A percentile compares a stretch with the other conserved stretches of the same genome.
phyloP scores from a whole-genome alignment of 2,888 invertebrate species.

The Orthonevra nobilis region DNA sequence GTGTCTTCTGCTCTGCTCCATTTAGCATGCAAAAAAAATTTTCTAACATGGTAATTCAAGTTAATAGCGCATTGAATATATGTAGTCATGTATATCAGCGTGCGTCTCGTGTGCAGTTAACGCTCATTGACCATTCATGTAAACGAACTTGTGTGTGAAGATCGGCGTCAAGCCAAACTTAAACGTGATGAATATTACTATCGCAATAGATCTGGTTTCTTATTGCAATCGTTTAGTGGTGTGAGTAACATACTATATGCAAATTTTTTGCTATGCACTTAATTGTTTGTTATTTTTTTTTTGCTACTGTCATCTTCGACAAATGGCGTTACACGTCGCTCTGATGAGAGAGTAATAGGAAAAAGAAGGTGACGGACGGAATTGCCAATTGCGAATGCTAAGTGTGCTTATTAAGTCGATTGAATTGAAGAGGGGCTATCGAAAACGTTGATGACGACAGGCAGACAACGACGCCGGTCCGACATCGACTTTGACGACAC shows the following conservation, averaged over 20 bases:
- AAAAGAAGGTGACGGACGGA: slow-evolving; percentile 57
- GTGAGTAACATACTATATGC: slow-evolving; percentile 19
- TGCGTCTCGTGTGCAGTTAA: slow-evolving; percentile 59
- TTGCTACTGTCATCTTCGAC: slow-evolving; percentile 58
- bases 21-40: slow-evolving; percentile 51
- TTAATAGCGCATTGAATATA: slow-evolving; percentile 49
- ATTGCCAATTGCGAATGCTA: slow-evolving; percentile 59
- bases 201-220: slow-evolving; percentile 33
- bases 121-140: slow-evolving; percentile 64
- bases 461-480: slow-evolving; percentile 47
- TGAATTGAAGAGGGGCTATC: slow-evolving; percentile 49
- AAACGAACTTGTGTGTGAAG: slow-evolving; percentile 52
- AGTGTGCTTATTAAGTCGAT: slow-evolving; percentile 54
- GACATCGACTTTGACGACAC: slow-evolving; percentile 19
- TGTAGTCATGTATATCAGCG: slow-evolving; percentile 21
- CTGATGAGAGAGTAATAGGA: slow-evolving; percentile 48
- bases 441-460: slow-evolving; percentile 58
- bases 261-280: slow-evolving; percentile 43
- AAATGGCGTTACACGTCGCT: slow-evolving; percentile 69
- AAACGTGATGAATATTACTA: slow-evolving; percentile 62
- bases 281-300: slow-evolving; percentile 54
- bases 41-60: slow-evolving; percentile 52
- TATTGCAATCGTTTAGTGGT: slow-evolving; percentile 51
- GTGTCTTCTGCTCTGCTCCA: slow-evolving; percentile 56
- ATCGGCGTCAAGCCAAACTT: slow-evolving; percentile 64